Evolutionary conservation across 2,888 invertebrate genomes (phyloP).

Genomic region (Argyra leucocephala): DNA sequence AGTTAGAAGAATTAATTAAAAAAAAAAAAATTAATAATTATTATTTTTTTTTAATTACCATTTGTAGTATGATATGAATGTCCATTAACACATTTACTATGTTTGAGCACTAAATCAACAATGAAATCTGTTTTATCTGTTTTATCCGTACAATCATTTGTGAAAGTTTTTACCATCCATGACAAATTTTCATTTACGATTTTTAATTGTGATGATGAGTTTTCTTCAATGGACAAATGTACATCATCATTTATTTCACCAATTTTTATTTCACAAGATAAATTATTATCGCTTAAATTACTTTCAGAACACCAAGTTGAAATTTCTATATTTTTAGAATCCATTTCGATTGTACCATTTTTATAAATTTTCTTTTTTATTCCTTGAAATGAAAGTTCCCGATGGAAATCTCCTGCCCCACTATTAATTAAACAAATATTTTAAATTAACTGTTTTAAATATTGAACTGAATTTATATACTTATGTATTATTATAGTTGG

Average conservation of each 20-base stretch:
- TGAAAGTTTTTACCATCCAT: too few species aligned
- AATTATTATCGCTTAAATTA: slow-evolving; percentile 31
- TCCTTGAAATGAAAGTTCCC: slow-evolving; percentile 22
- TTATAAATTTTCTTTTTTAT: slow-evolving; percentile 25
- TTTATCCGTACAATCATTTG: slow-evolving; percentile 29
- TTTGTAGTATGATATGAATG: background rate
- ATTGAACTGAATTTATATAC: slow-evolving; percentile 24
- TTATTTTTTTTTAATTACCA: background rate
- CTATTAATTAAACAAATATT: slow-evolving; percentile 17
- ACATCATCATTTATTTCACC: slow-evolving; percentile 22
- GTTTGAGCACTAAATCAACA: background rate
- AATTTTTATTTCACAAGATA: slow-evolving; percentile 33
- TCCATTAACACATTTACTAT: slow-evolving; percentile 7
- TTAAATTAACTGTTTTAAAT: background rate
- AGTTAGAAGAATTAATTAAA: too few species aligned
- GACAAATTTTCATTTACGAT: slow-evolving; percentile 25
- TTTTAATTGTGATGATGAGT: slow-evolving; percentile 8
- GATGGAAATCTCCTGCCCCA: slow-evolving; percentile 30
- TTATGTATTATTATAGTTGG: slow-evolving; percentile 34
- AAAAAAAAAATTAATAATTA: too few species aligned
- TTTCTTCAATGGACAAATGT: slow-evolving; percentile 26
- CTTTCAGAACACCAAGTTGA: slow-evolving; percentile 36
- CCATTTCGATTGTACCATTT: slow-evolving; percentile 31
- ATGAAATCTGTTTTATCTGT: slow-evolving; percentile 18
- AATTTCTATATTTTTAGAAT: slow-evolving; percentile 30